These are phyloP conservation scores for Cephalotes varians DNA, from an alignment of 2,888 invertebrate genomes.

Conservation along the genomic window DNA sequence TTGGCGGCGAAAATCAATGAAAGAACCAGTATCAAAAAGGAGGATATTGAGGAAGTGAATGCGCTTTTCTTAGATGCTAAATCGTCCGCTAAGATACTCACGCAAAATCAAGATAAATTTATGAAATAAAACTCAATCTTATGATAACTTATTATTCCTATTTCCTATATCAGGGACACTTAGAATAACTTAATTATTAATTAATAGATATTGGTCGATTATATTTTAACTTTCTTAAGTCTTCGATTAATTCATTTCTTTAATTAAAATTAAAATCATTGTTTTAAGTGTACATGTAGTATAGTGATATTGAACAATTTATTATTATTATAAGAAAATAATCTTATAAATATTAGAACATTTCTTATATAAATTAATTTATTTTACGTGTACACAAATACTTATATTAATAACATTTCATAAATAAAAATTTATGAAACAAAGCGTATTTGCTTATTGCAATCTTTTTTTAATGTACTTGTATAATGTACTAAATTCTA, in stretches of 20 bases:
- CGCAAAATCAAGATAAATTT: slow-evolving; percentile 95
- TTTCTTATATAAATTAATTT: not conserved
- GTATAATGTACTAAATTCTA: not conserved
- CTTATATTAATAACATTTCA: not conserved
- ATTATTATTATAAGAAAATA: not conserved
- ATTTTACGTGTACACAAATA: slow-evolving; percentile 2
- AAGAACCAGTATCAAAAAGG: slow-evolving; percentile 90
- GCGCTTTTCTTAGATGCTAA: slow-evolving; percentile 98
- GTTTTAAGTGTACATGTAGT: slow-evolving; percentile 15
- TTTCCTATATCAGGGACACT: not conserved
- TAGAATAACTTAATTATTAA: not conserved
- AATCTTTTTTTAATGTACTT: not conserved
- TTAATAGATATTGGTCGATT: not conserved
- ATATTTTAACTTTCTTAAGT: not conserved
- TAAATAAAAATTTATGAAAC: slow-evolving; percentile 13
- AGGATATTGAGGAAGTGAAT: slow-evolving; percentile 94
- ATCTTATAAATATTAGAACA: not conserved
- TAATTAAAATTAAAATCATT: not conserved
- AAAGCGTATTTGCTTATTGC: not conserved
- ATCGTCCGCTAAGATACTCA: slow-evolving; percentile 96
- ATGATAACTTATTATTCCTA: not conserved
- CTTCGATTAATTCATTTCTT: not conserved
- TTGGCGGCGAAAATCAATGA: slow-evolving; percentile 96
- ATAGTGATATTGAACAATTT: not conserved
- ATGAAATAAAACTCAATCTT: slow-evolving; percentile 90